Base-by-base conservation (phyloP, 2,888 invertebrate species). In the Drosophila mimica region DNA sequence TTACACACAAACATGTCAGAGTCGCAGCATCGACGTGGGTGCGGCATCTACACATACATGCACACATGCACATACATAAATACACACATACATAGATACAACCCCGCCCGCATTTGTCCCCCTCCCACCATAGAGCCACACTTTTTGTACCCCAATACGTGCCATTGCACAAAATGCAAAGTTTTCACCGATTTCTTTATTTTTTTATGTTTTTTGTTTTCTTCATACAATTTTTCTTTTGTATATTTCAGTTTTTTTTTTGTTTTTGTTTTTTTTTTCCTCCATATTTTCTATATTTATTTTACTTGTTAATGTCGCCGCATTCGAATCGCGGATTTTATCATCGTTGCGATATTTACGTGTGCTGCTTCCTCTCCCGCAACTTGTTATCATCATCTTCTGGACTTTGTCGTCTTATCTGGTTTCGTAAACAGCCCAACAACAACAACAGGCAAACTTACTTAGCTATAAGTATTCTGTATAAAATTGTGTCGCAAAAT, bases 151-250 rank as follows among this genome's bases (percentile, higher is more conserved):
- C 67, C 46, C 74, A 74, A 77, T 58, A 81, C 82, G 79, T 80
- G 79, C 58, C 74, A 61, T 64, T 81, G 82, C 79, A 80, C 78
- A 71, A 81, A 80, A 81, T 81, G 74, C 68, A 77, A 81, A 74
- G 81, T 79, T 79, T 79, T 79, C 70, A 74, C 67, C 57, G 54
- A 70, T 74, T 64, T 70, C 58, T 56, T 73, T 60, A 38, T 57
- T 56, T 60, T 31, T 75, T 40, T 43, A 38, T 31, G 17, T 38
- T 43, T 31, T 43, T 33, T 46, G 49, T 34, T 63, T 20, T 43
- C 30, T 20, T 53, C 31, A 25, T 30, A 30, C 25, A 25, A 25
- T 15, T 30, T 49, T 49, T 49, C 49, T 54, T 54, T 38, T 69
- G 5, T 54, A 17, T 54, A 57, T 4, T 17, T 30, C 2, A 25